Evolutionary conservation across 1,140 invertebrate species (phyloP).

Genomic region (Anadara kagoshimensis): DNA sequence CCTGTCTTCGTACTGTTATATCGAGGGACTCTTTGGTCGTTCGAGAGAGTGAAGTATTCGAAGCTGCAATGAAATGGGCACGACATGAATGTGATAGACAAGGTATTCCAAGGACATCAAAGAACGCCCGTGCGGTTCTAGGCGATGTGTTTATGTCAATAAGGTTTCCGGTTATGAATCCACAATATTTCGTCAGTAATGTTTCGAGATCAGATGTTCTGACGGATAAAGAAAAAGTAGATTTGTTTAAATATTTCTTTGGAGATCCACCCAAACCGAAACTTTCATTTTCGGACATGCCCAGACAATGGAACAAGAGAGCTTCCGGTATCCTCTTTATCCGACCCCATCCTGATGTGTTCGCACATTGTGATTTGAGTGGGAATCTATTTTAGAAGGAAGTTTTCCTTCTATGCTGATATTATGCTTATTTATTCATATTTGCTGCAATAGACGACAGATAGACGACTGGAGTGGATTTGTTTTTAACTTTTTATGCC

Average conservation of each 20-base stretch:
- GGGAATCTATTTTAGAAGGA: too few species aligned
- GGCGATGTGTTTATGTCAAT: slow-evolving; percentile 15
- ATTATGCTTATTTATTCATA: too few species aligned
- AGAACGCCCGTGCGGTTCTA: slow-evolving; percentile 7
- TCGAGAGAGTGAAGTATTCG: slow-evolving; percentile 12
- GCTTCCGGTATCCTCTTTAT: slow-evolving; percentile 19
- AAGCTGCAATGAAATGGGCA: slow-evolving; percentile 13
- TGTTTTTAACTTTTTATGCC: too few species aligned
- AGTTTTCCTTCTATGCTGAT: too few species aligned
- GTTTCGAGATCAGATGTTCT: slow-evolving; percentile 7
- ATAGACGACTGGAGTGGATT: too few species aligned
- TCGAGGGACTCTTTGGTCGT: slow-evolving; percentile 12
- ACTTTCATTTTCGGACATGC: slow-evolving; percentile 3
- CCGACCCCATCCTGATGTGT: slow-evolving; percentile 22
- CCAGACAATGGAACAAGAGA: slow-evolving; percentile 20
- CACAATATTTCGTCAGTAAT: slow-evolving; percentile 17
- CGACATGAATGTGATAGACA: background rate
- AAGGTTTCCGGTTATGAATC: slow-evolving; percentile 23
- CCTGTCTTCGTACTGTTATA: slow-evolving; percentile 7
- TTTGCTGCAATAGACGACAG: too few species aligned
- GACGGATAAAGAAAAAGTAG: slow-evolving; percentile 9
- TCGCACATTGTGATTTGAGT: background rate
- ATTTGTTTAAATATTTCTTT: slow-evolving; percentile 21
- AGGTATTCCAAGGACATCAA: background rate
- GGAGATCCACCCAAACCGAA: slow-evolving; percentile 1